These are phyloP conservation scores for Apamea epomidion DNA, from an alignment of 2,888 invertebrate genomes.

Conservation along the genomic window DNA sequence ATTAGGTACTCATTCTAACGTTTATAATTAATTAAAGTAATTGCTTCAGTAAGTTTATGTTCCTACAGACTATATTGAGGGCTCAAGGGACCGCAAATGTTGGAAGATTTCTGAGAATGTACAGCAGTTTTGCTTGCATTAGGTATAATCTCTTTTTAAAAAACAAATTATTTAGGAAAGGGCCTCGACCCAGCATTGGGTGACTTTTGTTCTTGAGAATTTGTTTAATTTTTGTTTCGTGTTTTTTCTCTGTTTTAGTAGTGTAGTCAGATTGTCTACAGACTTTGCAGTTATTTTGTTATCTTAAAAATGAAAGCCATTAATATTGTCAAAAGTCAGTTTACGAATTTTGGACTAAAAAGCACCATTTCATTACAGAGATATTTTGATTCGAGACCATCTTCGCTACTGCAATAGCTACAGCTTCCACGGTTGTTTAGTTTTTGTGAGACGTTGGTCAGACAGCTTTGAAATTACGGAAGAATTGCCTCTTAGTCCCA, in stretches of 20 bases:
- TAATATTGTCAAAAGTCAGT: neutral
- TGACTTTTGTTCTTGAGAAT: neutral
- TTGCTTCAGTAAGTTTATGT: slow-evolving; percentile 11
- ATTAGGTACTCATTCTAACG: too few relatives aligned
- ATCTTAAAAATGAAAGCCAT: neutral
- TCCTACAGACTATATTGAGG: neutral
- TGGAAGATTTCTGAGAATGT: neutral
- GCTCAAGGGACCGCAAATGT: neutral
- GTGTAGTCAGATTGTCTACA: neutral
- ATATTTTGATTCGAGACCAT: neutral
- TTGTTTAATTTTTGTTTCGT: neutral
- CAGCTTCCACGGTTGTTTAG: neutral
- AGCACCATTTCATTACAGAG: neutral
- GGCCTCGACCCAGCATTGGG: neutral
- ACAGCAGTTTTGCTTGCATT: too few relatives aligned
- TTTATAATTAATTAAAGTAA: too few relatives aligned
- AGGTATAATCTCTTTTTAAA: too few relatives aligned
- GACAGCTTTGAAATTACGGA: too few relatives aligned
- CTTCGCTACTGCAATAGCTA: too few relatives aligned
- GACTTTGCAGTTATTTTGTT: too few relatives aligned
- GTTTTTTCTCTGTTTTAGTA: neutral
- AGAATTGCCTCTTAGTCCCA: neutral
- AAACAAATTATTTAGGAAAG: neutral
- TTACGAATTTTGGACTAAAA: neutral
- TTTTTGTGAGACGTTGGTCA: neutral